Evolutionary conservation across 2,113 vertebrate genomes (phyloP), one percentile per base, ranked within the genome.

Genomic region (Pitta sordida): DNA sequence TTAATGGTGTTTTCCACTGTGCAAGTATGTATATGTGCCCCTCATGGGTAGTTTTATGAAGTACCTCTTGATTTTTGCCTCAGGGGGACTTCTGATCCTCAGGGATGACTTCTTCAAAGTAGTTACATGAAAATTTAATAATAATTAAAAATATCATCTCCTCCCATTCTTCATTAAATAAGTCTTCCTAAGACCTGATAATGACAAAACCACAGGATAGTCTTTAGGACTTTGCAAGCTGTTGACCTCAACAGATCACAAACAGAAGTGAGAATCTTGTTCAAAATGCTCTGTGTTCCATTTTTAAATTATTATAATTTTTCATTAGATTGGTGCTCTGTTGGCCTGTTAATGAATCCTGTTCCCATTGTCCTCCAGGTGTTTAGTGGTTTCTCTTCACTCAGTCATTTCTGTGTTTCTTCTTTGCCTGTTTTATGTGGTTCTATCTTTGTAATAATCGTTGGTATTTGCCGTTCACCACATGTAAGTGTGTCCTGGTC

Each of bases 201-300:
- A 20, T 0, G 1, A 34, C n/a, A 59, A 37, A 82, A 59, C 0
- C 7, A 20, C 18, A 21, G 36, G 32, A 32, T 67, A 8, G 7
- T n/a, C 4, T 75, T 77, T 29, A 75, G 83, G 34, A 71, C 29
- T 82, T 71, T 9, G 9, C 29, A 32, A 86, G 46, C 9, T 4
- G 0, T 29, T 63, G 58, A 55, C 43, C 15, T 90, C 37, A 7
- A 1, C 5, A 46, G 51, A 15, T 55, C 34, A 46, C 7, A 87
- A 79, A 75, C 9, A 6, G 16, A 78, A 70, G 41, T 22, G 9
- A 82, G 24, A 64, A 39, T 41, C 62, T 46, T 52, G n/a, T 13
- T 39, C 27, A 39, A 64, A 86, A 90, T 23, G 3, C 5, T 76
- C 3, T 49, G 1, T 48, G 3, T 43, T 19, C 4, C 36, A 37